phyloP scores from a whole-genome alignment of 2,113 vertebrate genomes.

The Grantiella picta region DNA sequence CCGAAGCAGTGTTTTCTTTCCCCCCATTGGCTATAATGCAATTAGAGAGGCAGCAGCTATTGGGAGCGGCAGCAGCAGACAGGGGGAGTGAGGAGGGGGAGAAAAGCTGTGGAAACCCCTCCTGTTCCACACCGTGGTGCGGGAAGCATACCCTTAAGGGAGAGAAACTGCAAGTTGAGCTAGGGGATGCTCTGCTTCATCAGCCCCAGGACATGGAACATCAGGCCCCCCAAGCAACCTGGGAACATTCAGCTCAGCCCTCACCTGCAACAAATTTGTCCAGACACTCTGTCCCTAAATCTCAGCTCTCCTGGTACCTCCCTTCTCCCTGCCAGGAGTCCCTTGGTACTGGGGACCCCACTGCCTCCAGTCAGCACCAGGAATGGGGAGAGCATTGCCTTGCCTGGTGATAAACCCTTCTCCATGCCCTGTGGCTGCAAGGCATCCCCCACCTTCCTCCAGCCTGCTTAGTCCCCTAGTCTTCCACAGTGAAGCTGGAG shows the following conservation, averaged over 20 bases:
- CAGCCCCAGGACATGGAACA: background rate
- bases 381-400: background rate
- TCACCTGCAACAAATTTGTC: accelerated
- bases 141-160: background rate
- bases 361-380: accelerated
- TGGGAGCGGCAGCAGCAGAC: background rate
- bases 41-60: background rate
- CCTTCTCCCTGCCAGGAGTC: background rate
- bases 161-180: background rate
- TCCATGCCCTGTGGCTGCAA: background rate
- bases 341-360: background rate
- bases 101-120: background rate
- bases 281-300: background rate
- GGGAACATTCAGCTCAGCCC: background rate
- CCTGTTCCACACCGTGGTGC: accelerated
- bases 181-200: background rate
- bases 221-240: accelerated
- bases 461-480: background rate
- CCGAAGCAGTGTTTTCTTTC: background rate
- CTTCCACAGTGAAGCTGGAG: background rate
- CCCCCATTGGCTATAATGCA: background rate
- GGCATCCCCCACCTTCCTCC: background rate
- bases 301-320: background rate
- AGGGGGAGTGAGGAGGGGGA: background rate
- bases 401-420: background rate